phyloP scores from a whole-genome alignment of 2,113 vertebrate species.

The Candoia aspera region DNA sequence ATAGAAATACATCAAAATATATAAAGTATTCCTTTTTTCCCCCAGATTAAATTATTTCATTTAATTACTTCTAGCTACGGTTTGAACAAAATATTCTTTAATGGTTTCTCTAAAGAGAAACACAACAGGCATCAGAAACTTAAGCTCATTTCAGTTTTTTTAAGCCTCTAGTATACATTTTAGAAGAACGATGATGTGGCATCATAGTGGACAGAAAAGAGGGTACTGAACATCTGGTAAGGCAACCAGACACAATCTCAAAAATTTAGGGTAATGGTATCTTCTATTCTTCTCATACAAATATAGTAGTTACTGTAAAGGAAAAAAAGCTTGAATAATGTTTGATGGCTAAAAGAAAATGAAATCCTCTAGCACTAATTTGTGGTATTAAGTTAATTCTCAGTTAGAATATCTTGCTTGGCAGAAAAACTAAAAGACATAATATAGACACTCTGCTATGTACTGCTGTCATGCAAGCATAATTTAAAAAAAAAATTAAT shows the following conservation, averaged over 20 bases:
- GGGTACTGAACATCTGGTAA: neutral
- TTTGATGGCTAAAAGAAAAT: neutral
- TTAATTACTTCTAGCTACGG: neutral
- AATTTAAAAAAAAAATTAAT: neutral
- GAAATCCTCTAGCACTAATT: neutral
- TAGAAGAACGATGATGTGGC: constrained; percentile 75
- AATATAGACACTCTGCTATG: neutral
- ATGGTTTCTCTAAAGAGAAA: neutral
- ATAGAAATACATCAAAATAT: neutral
- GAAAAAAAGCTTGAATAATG: neutral
- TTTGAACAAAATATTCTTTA: neutral
- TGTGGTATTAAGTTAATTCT: neutral
- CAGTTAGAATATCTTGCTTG: neutral
- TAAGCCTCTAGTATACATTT: neutral
- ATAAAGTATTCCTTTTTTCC: neutral
- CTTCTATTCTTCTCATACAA: neutral
- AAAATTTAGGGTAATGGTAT: neutral
- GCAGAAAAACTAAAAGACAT: neutral
- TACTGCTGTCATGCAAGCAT: neutral
- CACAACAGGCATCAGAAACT: neutral
- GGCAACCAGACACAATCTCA: neutral
- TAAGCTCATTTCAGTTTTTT: neutral
- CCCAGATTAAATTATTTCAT: neutral
- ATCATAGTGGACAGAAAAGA: neutral
- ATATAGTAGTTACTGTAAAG: neutral